Evolutionary conservation across 2,888 invertebrate species (phyloP), one percentile per base, ranked within the genome.

Genomic region (Oligia latruncula): DNA sequence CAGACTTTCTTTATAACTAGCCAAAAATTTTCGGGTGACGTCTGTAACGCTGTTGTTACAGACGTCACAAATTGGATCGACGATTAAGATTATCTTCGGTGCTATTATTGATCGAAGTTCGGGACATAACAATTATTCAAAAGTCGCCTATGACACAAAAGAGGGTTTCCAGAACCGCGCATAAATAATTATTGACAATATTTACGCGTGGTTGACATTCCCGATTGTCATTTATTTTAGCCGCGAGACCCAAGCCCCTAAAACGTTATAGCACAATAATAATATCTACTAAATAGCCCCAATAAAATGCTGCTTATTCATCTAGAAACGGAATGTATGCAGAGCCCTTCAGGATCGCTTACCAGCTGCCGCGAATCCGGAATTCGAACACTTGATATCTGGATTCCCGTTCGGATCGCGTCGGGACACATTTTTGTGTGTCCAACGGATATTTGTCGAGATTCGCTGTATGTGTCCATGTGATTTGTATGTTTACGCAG

Each of bases 351-450:
- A 60, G 40, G 46, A 55, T 70, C 40, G 52, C 43, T 76, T 60
- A 52, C 29, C 29, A 77, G 29, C 55, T 72, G 60, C 86, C 72
- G 52, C 58, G 40, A 62, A 76, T 70, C 65, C 62, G 77, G 73
- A 52, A 83, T 77, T 58, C 66, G 58, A 75, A 20, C 64, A 75
- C 52, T 46, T 40, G 83, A 72, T 71, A 72, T 77, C 46, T 40
- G 68, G 20, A 83, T 86, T 70, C 83, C 83, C 46, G 11, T 17
- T 40, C 49, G 77, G 46, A 58, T 71, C 66, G 60, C 58, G 15
- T 11, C n/a, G 66, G 74, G 55, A 67, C 65, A 74, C 87, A 87
- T 87, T 87, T 87, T 72, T 87, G 79, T 87, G 29, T 83, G 46
- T 72, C 71, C 67, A 65, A 55, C 71, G 46, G n/a, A 55, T 87